Evolutionary conservation across 1,140 invertebrate species (phyloP), one percentile per base, ranked within the genome.

Genomic region (Drusus annulatus): DNA sequence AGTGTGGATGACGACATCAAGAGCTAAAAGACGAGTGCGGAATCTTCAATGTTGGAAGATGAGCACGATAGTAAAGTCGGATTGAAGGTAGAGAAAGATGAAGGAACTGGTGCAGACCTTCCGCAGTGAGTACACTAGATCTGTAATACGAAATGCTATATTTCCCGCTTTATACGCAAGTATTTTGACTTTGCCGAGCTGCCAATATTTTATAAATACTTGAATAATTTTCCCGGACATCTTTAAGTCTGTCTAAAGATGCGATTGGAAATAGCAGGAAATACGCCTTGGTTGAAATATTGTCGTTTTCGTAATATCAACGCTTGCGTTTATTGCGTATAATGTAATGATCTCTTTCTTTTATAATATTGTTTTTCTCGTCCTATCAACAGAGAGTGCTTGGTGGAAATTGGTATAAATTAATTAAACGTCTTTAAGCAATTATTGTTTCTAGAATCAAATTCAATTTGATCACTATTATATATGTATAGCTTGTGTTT

Each of bases 111-210:
- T 45, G 25, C 68, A 52, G 68, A 71, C 17, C 17, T 23, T 19
- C 16, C 68, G 68, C 68, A 71, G 68, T 71, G 68, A 71, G 68
- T 71, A 71, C 68, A 56, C 6, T 56, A n/a, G 19, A 17, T 56
- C 54, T 56, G 54, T 56, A 5, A 56, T 45, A 45, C 10, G 1
- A 13, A 36, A 45, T 45, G 36, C 36, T 45, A 56, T 56, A 56
- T 56, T n/a, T 56, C 0, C 19, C 10, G n/a, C 19, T 56, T 56
- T 4, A 56, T 21, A 56, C 19, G n/a, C 54, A 56, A 56, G n/a
- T 56, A 56, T 21, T 7, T 56, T 56, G 16, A 56, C 19, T 56
- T 56, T 17, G 19, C 54, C 19, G 54, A 17, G 19, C 6, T 45
- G 13, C 31, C 31, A 28, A 28, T 28, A 2, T 4, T 36, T 36